A percentile compares a stretch with the other conserved stretches of the same genome.
These are phyloP conservation scores for Australoheros facetus DNA, from an alignment of 2,797 vertebrate species.

Conservation along the genomic window DNA sequence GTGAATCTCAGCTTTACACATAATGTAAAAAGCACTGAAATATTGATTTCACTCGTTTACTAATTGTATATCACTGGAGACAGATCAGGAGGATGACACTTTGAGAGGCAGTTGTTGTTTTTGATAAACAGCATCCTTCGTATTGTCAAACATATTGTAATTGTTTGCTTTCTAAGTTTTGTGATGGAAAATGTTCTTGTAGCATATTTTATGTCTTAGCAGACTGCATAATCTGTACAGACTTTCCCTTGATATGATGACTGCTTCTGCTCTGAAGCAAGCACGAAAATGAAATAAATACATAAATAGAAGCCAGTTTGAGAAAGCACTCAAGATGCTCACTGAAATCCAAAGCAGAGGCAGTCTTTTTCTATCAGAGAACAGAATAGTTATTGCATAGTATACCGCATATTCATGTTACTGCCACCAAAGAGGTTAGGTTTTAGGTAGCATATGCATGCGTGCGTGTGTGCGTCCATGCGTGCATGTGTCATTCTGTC, in stretches of 20 bases:
- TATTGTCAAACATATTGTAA: neutral
- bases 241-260: neutral
- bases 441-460: too few relatives aligned
- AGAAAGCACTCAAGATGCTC: neutral
- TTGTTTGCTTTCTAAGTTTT: neutral
- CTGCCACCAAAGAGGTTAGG: too few relatives aligned
- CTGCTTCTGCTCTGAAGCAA: neutral
- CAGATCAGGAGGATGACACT: neutral
- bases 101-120: neutral
- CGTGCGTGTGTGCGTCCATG: too few relatives aligned
- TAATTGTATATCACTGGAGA: neutral
- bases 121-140: neutral
- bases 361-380: conserved; percentile 19
- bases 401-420: conserved; percentile 16
- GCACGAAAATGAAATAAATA: neutral
- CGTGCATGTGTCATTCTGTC: too few relatives aligned
- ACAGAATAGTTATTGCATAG: conserved; percentile 14
- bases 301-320: neutral
- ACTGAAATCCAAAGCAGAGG: conserved; percentile 2
- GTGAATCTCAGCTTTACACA: neutral
- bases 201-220: neutral
- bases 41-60: neutral
- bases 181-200: neutral
- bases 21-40: neutral
- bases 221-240: neutral